Evolutionary conservation across 2,113 vertebrate species (phyloP).

Genomic region (Urocolius indicus): DNA sequence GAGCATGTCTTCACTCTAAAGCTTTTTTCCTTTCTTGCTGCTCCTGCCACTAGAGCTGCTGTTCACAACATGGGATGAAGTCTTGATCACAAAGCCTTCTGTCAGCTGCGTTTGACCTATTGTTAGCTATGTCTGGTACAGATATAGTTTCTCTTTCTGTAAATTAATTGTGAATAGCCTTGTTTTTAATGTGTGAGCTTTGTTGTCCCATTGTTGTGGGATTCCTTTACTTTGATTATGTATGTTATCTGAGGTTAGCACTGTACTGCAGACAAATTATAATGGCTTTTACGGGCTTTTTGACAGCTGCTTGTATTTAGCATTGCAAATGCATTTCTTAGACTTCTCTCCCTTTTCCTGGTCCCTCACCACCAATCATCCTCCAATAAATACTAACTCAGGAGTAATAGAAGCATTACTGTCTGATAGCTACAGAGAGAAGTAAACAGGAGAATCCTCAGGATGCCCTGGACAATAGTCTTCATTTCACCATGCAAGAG

Average conservation of each 20-base stretch:
- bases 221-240: neutral
- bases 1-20: constrained; percentile 7
- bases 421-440: neutral
- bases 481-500: neutral
- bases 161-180: neutral
- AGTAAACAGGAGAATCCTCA: neutral
- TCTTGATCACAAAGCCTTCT: neutral
- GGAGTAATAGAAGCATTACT: neutral
- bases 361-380: fast-evolving
- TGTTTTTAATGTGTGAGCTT: neutral
- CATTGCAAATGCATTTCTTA: neutral
- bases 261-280: neutral
- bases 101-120: neutral
- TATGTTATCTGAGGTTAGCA: neutral
- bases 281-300: neutral
- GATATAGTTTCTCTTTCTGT: neutral
- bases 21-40: neutral
- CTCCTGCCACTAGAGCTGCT: neutral
- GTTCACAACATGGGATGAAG: neutral
- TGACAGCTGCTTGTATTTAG: neutral
- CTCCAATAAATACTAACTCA: neutral
- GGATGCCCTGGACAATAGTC: neutral
- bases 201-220: neutral
- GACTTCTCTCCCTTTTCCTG: neutral
- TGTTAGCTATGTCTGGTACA: neutral